Evolutionary conservation across 2,888 invertebrate species (phyloP), one percentile per base, ranked within the genome.

Genomic region (Caenorhabditis sp.): DNA sequence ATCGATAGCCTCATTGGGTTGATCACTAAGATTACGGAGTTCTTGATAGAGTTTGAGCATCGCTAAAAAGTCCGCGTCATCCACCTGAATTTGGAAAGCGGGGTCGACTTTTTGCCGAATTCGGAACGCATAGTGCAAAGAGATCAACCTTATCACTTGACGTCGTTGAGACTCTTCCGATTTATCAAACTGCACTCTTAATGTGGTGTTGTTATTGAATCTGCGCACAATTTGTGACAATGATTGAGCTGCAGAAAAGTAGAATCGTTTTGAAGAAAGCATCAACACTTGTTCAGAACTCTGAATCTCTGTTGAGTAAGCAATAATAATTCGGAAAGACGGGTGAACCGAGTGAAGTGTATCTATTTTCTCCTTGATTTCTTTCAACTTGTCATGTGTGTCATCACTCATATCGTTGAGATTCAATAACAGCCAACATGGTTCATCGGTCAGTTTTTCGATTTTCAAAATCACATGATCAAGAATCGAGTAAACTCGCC

Each of bases 51-150:
- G 51, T 43, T 57, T 65, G 60, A 73, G 19, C 62, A 66, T 66
- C 36, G 73, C 68, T 23, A 68, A 55, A 12, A 73, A 26, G 37
- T 73, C 73, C 0, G 68, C 65, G 23, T 73, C 73, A 62, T 73
- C 73, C 0, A 73, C 68, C 1, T 26, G 1, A 1, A 73, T 51
- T 21, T 37, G 14, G 27, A 73, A 68, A 17, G 62, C 54, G 2
- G 61, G 37, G 49, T 73, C 68, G 49, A 58, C 62, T 21, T 31
- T 12, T 19, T 50, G 50, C 36, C 68, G 21, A 26, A 68, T 19
- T 37, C 59, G 68, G 10, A 74, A 37, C 4, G 63, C 69, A 37
- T 60, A 69, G 43, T 74, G 73, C 26, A 74, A 60, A 1, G 61
- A 51, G 0, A 74, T 3, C 5, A 74, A 21, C 37, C 69, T 10